Evolutionary conservation across 1,140 invertebrate genomes (phyloP).

Genomic region (Lanistes nyassanus): DNA sequence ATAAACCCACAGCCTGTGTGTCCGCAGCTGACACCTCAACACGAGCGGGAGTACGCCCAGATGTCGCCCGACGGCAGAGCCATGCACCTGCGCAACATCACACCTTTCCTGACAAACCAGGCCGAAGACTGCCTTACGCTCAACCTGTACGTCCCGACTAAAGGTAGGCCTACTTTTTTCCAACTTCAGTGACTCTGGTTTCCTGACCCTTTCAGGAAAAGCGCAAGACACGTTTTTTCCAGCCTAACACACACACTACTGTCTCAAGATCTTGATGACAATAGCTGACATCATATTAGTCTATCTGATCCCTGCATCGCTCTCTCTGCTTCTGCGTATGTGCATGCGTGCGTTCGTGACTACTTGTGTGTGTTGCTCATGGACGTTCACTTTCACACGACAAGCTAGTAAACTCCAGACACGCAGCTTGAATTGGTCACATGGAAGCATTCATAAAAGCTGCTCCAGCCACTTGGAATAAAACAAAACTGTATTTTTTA

Average conservation of each 20-base stretch:
- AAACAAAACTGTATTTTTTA: too few species aligned
- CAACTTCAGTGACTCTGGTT: background rate
- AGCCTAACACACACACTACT: conserved; percentile 1
- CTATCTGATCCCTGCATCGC: conserved; percentile 23
- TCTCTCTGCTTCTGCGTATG: conserved; percentile 21
- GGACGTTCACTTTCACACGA: too few species aligned
- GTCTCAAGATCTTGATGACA: background rate
- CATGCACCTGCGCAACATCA: conserved; percentile 85
- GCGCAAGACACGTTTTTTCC: background rate
- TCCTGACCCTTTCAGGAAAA: background rate
- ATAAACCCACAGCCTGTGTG: conserved; percentile 81
- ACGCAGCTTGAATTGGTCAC: too few species aligned
- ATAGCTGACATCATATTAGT: conserved; percentile 24
- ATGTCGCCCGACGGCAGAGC: conserved; percentile 87
- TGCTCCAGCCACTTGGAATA: too few species aligned
- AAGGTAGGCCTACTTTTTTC: conserved; percentile 77
- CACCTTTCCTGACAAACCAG: conserved; percentile 88
- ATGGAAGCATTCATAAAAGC: too few species aligned
- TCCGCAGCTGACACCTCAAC: conserved; percentile 79
- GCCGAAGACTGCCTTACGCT: conserved; percentile 97
- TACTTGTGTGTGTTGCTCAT: background rate
- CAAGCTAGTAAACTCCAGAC: too few species aligned
- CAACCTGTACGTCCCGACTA: conserved; percentile 94
- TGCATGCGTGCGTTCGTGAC: conserved; percentile 7
- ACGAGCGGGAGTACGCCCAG: conserved; percentile 70